A percentile compares a stretch with the other conserved stretches of the same genome.
These are phyloP conservation scores for Thalassoma bifasciatum DNA, from an alignment of 2,113 vertebrate species.

Conservation along the genomic window DNA sequence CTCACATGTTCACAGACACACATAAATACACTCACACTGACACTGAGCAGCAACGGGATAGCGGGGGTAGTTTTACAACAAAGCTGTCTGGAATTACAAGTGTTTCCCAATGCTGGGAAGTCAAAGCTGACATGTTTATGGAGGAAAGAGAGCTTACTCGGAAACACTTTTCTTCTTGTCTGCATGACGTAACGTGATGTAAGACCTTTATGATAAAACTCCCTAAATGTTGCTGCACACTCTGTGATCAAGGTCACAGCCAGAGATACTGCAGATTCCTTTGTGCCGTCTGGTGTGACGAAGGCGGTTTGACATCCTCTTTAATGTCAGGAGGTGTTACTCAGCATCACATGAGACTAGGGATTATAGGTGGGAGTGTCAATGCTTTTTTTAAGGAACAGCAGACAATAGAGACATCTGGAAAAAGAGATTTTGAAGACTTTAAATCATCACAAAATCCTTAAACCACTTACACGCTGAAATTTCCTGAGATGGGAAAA, in stretches of 20 bases:
- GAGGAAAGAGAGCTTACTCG: constrained; percentile 2
- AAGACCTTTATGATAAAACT: constrained; percentile 11
- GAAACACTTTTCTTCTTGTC: constrained; percentile 8
- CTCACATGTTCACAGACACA: constrained; percentile 6
- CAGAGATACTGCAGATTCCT: constrained; percentile 9
- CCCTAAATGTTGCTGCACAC: constrained; percentile 6
- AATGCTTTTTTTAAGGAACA: not conserved
- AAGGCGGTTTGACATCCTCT: not conserved
- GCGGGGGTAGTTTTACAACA: constrained; percentile 68
- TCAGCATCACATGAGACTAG: not conserved
- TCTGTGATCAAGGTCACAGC: constrained; percentile 43
- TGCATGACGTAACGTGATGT: constrained; percentile 31
- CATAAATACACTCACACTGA: constrained; percentile 1
- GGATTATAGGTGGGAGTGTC: not conserved
- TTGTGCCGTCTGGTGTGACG: constrained; percentile 1
- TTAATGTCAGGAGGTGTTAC: not conserved
- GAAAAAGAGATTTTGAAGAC: not conserved
- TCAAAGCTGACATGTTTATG: constrained; percentile 16
- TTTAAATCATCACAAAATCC: not conserved
- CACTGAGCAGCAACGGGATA: constrained; percentile 49
- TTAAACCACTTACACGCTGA: not conserved
- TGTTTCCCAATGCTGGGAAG: constrained; percentile 43
- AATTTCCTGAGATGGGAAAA: not conserved
- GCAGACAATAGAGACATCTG: not conserved
- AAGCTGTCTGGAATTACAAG: constrained; percentile 73